Conservation (phyloP, 2,888 invertebrate species). For the Psylliodes chrysocephalus region DNA sequence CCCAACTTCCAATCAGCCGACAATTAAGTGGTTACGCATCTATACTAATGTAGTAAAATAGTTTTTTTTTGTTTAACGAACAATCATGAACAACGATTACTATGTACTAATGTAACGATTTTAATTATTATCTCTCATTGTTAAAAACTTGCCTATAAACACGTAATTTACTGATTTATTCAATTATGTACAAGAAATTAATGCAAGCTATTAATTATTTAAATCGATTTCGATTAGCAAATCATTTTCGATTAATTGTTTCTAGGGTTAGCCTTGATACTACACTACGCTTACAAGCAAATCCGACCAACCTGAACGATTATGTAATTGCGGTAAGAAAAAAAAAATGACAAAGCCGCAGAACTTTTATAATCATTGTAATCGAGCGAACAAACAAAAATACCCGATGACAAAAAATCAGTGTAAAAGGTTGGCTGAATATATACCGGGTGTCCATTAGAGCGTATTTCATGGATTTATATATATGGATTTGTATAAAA, state of each 20-base stretch:
- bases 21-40: too few relatives aligned
- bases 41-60: too few relatives aligned
- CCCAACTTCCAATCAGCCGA: too few relatives aligned
- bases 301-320: background rate
- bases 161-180: background rate
- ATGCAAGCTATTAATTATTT: conserved; percentile 1
- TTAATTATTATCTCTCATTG: too few relatives aligned
- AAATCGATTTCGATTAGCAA: conserved; percentile 2
- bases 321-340: background rate
- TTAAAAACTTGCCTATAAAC: background rate
- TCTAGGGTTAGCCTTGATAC: background rate
- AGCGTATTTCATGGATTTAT: too few relatives aligned
- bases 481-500: too few relatives aligned
- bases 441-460: too few relatives aligned
- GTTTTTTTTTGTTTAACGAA: too few relatives aligned
- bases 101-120: too few relatives aligned
- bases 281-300: background rate
- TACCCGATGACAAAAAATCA: background rate
- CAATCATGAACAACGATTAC: too few relatives aligned
- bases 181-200: background rate
- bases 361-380: background rate
- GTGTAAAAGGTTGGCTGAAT: too few relatives aligned
- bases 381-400: background rate
- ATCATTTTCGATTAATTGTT: background rate
- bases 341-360: background rate